Percentiles rank a stretch among this genome's conserved stretches.
Conservation (phyloP, 1,140 invertebrate species). For the Drosophila prosaltans region DNA sequence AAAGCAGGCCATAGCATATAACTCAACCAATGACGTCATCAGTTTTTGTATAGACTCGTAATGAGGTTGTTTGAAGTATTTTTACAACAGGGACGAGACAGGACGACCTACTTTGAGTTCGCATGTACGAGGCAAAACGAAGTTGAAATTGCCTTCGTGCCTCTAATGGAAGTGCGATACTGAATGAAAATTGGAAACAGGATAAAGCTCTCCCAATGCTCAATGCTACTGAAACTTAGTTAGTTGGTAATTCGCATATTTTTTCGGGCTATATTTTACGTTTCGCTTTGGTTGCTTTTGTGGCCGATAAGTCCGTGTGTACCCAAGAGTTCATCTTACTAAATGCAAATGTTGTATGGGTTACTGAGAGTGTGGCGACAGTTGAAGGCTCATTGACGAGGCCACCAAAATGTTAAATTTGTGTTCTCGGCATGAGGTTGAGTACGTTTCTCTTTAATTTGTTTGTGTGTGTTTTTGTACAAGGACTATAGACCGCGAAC, state of each 20-base stretch:
- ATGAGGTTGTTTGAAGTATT: conserved; percentile 75
- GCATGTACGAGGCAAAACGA: neutral
- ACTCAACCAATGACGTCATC: conserved; percentile 76
- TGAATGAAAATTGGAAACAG: conserved; percentile 79
- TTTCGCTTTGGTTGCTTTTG: conserved; percentile 35
- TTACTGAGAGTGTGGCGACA: conserved; percentile 35
- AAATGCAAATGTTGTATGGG: conserved; percentile 4
- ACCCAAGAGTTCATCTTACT: conserved; percentile 35
- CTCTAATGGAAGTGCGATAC: conserved; percentile 63
- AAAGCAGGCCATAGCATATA: conserved; percentile 54
- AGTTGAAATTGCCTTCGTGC: conserved; percentile 27
- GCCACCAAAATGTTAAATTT: conserved; percentile 36
- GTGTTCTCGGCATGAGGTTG: conserved; percentile 21
- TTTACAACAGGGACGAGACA: conserved; percentile 59
- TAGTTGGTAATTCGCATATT: conserved; percentile 49
- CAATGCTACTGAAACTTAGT: conserved; percentile 38
- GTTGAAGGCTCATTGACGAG: conserved; percentile 62
- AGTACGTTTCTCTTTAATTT: conserved; percentile 12
- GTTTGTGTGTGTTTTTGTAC: conserved; percentile 24
- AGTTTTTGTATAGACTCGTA: conserved; percentile 54
- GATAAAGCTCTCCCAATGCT: conserved; percentile 52
- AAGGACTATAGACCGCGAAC: conserved; percentile 27
- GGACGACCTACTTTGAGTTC: conserved; percentile 64
- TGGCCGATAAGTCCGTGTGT: conserved; percentile 36
- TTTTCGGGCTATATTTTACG: conserved; percentile 43